Conservation (phyloP, 2,797 vertebrate species). For the Pterois miles region DNA sequence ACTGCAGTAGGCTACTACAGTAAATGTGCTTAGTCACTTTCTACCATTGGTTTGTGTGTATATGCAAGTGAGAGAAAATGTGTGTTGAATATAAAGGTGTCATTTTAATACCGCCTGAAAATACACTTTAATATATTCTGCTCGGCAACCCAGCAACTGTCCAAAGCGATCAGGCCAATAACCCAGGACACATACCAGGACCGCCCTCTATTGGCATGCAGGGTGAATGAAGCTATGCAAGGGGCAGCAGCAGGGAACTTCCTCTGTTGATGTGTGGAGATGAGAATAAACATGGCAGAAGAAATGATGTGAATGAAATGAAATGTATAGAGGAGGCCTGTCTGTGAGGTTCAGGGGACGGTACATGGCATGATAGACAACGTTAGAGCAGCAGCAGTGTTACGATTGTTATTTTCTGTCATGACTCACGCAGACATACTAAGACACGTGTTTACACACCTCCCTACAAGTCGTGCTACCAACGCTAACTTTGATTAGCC, state of each 20-base stretch:
- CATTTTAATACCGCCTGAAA: background rate
- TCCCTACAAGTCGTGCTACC: background rate
- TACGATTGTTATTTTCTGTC: background rate
- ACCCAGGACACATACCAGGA: constrained; percentile 19
- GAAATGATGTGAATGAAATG: too few species aligned
- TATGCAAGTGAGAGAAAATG: background rate
- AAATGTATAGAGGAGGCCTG: background rate
- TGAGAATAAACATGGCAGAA: background rate
- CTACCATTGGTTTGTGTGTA: background rate
- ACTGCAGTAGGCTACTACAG: background rate
- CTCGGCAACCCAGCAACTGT: background rate
- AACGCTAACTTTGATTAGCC: background rate
- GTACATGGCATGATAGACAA: background rate
- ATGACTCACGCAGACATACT: background rate
- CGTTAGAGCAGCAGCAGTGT: background rate
- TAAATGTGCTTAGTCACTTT: background rate
- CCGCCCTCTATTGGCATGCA: constrained; percentile 74
- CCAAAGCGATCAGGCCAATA: constrained; percentile 3
- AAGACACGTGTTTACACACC: constrained; percentile 46
- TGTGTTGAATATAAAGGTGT: background rate
- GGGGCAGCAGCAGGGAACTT: background rate
- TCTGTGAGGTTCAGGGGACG: background rate
- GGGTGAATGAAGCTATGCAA: constrained; percentile 10
- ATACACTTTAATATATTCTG: background rate
- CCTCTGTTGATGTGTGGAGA: background rate